These are phyloP conservation scores for Limosa lapponica DNA, from an alignment of 2,797 vertebrate genomes.

Conservation along the genomic window DNA sequence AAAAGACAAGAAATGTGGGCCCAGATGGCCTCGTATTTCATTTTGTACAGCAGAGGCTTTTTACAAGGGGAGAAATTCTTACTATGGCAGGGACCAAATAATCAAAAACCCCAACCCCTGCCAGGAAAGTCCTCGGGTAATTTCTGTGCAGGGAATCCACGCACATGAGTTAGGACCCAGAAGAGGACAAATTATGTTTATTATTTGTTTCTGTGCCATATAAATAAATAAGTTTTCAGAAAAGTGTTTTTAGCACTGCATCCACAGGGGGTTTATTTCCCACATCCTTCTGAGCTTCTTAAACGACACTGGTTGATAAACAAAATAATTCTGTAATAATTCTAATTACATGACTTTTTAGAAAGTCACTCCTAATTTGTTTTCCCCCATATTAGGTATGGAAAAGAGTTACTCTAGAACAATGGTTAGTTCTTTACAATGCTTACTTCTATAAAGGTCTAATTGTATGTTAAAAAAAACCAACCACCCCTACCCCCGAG, in stretches of 20 bases:
- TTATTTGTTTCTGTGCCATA: neutral
- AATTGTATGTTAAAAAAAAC: neutral
- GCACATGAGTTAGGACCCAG: neutral
- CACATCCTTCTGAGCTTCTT: neutral
- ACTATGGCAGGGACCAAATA: neutral
- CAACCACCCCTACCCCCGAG: neutral
- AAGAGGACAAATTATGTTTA: neutral
- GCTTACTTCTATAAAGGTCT: neutral
- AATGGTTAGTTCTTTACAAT: neutral
- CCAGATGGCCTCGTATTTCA: constrained; percentile 44
- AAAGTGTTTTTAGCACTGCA: neutral
- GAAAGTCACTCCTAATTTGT: neutral
- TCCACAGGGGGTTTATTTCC: neutral
- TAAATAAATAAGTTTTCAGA: neutral
- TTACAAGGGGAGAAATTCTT: neutral
- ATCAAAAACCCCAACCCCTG: neutral
- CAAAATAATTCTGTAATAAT: neutral
- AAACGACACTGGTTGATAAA: neutral
- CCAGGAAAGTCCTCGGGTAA: neutral
- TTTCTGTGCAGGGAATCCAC: neutral
- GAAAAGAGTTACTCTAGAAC: neutral
- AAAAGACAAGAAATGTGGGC: neutral
- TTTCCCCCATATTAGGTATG: accelerated
- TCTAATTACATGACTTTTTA: neutral
- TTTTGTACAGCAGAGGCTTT: neutral